Percentiles rank a stretch among this genome's conserved stretches.
These are phyloP conservation scores for Brachionus calyciflorus DNA, from an alignment of 1,140 invertebrate genomes.

Conservation along the genomic window DNA sequence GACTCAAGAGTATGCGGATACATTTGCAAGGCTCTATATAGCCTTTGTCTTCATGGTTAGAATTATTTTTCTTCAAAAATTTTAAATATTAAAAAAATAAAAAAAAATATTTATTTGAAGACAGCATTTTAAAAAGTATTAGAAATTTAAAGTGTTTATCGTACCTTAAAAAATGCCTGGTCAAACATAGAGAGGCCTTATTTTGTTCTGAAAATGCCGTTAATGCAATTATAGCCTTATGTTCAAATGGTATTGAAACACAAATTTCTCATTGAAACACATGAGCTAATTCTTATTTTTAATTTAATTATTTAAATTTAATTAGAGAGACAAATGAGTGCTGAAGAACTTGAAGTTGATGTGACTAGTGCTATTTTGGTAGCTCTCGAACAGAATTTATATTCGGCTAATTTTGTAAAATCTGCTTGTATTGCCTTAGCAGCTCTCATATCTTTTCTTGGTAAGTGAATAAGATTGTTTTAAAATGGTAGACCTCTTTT, in stretches of 20 bases:
- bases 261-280: too few relatives aligned
- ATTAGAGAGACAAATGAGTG: not conserved
- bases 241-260: slow-evolving; percentile 39
- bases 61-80: not conserved
- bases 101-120: not conserved
- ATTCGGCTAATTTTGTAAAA: slow-evolving; percentile 20
- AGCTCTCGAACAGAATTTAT: not conserved
- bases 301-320: too few relatives aligned
- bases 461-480: not conserved
- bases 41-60: slow-evolving; percentile 14
- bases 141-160: not conserved
- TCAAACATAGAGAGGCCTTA: not conserved
- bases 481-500: too few relatives aligned
- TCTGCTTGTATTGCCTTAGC: slow-evolving; percentile 27
- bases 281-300: not conserved
- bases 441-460: slow-evolving; percentile 12
- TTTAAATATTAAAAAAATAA: not conserved
- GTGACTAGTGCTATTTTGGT: slow-evolving; percentile 11
- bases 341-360: slow-evolving; percentile 26
- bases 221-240: not conserved
- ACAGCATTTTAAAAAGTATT: not conserved
- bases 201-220: slow-evolving; percentile 25
- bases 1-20: not conserved
- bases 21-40: not conserved
- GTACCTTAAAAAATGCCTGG: not conserved